A percentile compares a stretch with the other conserved stretches of the same genome.
Evolutionary conservation across 2,888 invertebrate species (phyloP).

Genomic region (Rhynchonema sp.): DNA sequence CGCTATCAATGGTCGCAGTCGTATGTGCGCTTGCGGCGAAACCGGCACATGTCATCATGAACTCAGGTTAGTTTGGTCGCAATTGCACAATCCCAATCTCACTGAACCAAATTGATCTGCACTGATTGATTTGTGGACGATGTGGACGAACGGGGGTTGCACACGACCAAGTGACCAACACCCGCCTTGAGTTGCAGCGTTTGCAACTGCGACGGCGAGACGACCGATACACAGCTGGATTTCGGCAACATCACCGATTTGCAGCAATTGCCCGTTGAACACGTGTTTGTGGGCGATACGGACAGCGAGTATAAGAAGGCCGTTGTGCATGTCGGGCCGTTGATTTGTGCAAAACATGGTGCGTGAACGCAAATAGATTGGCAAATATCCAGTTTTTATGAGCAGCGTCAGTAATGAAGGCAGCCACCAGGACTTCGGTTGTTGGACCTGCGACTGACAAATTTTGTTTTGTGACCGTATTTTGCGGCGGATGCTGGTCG

Average conservation of each 20-base stretch:
- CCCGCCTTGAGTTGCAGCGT: background rate
- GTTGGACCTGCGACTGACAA: too few relatives aligned
- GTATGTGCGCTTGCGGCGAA: background rate
- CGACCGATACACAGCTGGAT: background rate
- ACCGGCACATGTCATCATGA: background rate
- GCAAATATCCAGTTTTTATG: too few relatives aligned
- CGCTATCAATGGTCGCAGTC: background rate
- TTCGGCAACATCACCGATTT: background rate
- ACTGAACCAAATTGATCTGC: too few relatives aligned
- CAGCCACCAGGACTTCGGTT: too few relatives aligned
- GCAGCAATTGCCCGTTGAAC: background rate
- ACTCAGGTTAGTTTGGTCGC: background rate
- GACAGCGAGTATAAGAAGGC: background rate
- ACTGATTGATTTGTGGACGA: too few relatives aligned
- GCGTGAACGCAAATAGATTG: background rate
- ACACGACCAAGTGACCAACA: too few relatives aligned
- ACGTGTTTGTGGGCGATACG: background rate
- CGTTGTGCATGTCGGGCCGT: background rate
- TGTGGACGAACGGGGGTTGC: too few relatives aligned
- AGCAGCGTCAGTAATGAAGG: too few relatives aligned
- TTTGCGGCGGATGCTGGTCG: background rate
- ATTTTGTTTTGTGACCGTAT: too few relatives aligned
- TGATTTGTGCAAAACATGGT: background rate
- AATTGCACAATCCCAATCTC: too few relatives aligned
- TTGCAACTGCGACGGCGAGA: background rate